Evolutionary conservation across 2,797 vertebrate species (phyloP).

Genomic region (Sebastes umbrosus): DNA sequence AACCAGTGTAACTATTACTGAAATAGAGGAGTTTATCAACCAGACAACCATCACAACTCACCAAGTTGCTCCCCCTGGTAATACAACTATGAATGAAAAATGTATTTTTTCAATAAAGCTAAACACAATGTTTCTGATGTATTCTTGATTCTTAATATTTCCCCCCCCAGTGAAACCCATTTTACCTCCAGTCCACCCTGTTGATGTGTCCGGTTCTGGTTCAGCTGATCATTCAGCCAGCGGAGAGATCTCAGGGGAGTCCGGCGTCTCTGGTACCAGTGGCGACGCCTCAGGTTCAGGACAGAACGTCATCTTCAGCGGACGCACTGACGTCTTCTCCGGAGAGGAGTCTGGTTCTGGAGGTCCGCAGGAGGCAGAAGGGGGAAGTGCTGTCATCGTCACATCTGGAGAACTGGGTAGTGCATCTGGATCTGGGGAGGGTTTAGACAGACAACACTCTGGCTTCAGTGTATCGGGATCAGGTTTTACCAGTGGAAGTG

Average conservation of each 20-base stretch:
- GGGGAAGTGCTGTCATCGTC: constrained; percentile 48
- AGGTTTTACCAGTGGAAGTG: constrained; percentile 60
- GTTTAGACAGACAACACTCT: constrained; percentile 24
- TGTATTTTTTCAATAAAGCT: not conserved
- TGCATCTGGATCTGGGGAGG: constrained; percentile 62
- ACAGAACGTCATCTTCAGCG: constrained; percentile 41
- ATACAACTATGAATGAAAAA: not conserved
- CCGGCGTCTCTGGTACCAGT: constrained; percentile 44
- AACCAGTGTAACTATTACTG: constrained; percentile 42
- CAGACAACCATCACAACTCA: constrained; percentile 39
- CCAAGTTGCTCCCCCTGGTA: constrained; percentile 42
- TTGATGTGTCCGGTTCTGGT: constrained; percentile 69
- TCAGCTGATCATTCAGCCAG: constrained; percentile 62
- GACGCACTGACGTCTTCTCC: constrained; percentile 40
- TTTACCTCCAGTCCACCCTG: constrained; percentile 61
- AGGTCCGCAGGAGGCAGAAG: constrained; percentile 58
- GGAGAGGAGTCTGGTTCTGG: constrained; percentile 62
- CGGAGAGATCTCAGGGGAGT: constrained; percentile 49
- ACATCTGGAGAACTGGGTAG: constrained; percentile 42
- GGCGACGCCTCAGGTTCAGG: constrained; percentile 57
- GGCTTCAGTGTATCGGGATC: constrained; percentile 75
- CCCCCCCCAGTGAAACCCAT: constrained; percentile 47
- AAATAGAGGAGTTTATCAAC: constrained; percentile 53
- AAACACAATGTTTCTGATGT: not conserved
- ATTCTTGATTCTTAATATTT: constrained; percentile 5